phyloP scores from a whole-genome alignment of 2,888 invertebrate species.

The Melanargia galathea region DNA sequence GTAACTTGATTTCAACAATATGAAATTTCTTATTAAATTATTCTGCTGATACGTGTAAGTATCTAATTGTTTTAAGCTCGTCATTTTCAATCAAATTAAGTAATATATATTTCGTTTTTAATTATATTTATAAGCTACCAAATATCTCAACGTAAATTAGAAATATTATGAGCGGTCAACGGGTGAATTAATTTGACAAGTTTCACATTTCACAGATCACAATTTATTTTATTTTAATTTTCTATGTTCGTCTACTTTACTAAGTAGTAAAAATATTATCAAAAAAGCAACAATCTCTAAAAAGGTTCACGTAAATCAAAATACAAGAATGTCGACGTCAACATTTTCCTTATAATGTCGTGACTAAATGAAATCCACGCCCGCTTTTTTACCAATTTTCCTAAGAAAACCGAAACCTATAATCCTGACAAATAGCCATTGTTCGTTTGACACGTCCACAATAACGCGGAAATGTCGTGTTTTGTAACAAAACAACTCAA shows the following conservation, averaged over 20 bases:
- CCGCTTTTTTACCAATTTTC: slow-evolving; percentile 46
- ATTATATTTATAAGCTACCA: neutral
- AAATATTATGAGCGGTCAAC: too few relatives aligned
- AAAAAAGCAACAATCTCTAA: neutral
- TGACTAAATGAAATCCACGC: slow-evolving; percentile 37
- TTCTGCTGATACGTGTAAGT: neutral
- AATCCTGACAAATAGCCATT: slow-evolving; percentile 51
- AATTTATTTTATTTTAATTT: too few relatives aligned
- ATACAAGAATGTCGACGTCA: slow-evolving; percentile 13
- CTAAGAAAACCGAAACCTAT: slow-evolving; percentile 50
- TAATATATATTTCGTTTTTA: neutral
- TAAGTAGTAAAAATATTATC: too few relatives aligned
- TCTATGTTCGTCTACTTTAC: too few relatives aligned
- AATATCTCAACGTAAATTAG: too few relatives aligned
- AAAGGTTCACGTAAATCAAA: neutral
- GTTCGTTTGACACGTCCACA: slow-evolving; percentile 57
- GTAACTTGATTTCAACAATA: neutral
- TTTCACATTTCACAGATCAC: too few relatives aligned
- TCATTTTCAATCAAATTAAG: neutral
- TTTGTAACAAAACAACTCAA: slow-evolving; percentile 64
- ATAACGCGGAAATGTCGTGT: slow-evolving; percentile 59
- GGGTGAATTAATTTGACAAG: neutral
- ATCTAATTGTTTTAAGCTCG: neutral
- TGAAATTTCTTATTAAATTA: neutral
- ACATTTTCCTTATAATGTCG: slow-evolving; percentile 28